These are phyloP conservation scores for Synaphobranchus kaupii DNA, from an alignment of 2,797 vertebrate species.

Conservation along the genomic window DNA sequence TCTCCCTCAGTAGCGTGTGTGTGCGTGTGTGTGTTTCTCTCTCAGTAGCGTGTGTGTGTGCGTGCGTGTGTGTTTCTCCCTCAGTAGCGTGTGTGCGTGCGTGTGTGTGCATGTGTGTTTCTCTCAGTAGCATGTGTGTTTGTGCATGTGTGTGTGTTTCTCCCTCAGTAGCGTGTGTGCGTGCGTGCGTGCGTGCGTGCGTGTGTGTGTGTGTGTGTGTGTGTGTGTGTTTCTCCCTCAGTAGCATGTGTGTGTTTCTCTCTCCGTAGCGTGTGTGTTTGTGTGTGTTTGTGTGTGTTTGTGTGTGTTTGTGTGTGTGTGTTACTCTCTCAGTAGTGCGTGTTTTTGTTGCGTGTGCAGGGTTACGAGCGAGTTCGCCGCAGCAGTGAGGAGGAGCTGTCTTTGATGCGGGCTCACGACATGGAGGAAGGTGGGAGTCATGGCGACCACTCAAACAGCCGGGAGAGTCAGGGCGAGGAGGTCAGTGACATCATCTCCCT, in stretches of 20 bases:
- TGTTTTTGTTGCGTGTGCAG: conserved; percentile 41
- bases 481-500: conserved; percentile 60
- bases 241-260: too few relatives aligned
- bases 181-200: not conserved
- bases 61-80: too few relatives aligned
- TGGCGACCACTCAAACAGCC: conserved; percentile 69
- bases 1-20: not conserved
- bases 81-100: too few relatives aligned
- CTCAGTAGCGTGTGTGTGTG: too few relatives aligned
- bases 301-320: not conserved
- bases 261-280: too few relatives aligned
- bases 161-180: not conserved
- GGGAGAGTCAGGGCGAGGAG: conserved; percentile 77
- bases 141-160: not conserved
- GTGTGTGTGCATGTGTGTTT: too few relatives aligned
- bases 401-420: conserved; percentile 80
- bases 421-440: conserved; percentile 83
- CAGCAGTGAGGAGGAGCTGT: conserved; percentile 90
- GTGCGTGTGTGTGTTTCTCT: not conserved
- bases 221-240: too few relatives aligned
- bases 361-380: conserved; percentile 89
- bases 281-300: not conserved
- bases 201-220: not conserved
- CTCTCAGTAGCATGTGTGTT: too few relatives aligned
- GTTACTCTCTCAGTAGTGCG: not conserved